Conservation (phyloP, 2,797 vertebrate species). For the Acrossocheilus fasciatus region DNA sequence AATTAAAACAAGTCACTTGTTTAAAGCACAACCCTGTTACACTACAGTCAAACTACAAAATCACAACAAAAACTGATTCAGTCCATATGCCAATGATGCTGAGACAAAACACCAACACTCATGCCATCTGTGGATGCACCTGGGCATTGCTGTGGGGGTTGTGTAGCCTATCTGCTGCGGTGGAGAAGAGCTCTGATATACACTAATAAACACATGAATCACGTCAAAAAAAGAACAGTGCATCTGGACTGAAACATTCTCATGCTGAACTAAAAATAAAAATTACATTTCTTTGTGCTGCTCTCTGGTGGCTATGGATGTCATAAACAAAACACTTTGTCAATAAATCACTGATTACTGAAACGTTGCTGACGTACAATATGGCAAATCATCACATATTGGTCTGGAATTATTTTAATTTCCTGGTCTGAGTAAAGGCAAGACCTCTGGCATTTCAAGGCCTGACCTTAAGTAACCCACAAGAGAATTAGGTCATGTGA, state of each 20-base stretch:
- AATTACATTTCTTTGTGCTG: background rate
- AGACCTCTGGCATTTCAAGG: conserved; percentile 36
- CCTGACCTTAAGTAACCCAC: conserved; percentile 1
- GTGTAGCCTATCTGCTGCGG: conserved; percentile 25
- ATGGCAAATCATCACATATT: background rate
- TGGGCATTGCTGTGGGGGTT: conserved; percentile 38
- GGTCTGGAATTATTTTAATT: background rate
- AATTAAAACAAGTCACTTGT: conserved; percentile 22
- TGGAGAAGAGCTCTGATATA: conserved; percentile 23
- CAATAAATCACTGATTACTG: conserved; percentile 13
- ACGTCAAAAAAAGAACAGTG: conserved; percentile 8
- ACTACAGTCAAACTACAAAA: conserved; percentile 39
- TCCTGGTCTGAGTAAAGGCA: conserved; percentile 6
- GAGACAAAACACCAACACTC: conserved; percentile 44
- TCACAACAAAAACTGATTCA: conserved; percentile 46
- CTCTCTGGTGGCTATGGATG: background rate
- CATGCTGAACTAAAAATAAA: background rate
- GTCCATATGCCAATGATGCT: conserved; percentile 44
- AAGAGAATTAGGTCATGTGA: conserved; percentile 28
- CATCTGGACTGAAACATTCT: conserved; percentile 5
- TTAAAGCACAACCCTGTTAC: background rate
- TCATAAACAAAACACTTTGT: background rate
- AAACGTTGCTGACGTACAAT: conserved; percentile 7
- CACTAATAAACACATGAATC: conserved; percentile 4
- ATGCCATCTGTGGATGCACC: conserved; percentile 47